Evolutionary conservation across 2,797 vertebrate genomes (phyloP), one percentile per base, ranked within the genome.

Genomic region (Tenualosa thibaudeaui): DNA sequence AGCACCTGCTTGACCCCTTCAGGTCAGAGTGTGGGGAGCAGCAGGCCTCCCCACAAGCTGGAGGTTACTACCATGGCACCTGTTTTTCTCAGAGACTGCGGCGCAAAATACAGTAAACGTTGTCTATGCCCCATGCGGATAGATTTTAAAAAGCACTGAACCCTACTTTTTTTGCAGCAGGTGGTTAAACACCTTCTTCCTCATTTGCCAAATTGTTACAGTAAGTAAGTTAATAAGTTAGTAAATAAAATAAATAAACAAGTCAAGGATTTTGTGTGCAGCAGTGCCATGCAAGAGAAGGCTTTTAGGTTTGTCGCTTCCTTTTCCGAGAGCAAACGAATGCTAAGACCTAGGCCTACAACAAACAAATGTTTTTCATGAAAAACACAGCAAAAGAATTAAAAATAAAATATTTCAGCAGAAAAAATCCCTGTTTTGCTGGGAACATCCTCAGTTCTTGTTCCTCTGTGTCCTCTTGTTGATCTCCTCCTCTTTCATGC

Each of bases 401-500:
- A 37, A 24, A 75, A 31, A n/a, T 54, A 53, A 43, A 75, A 15
- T 19, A 19, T 78, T 43, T 43, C 0, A 5, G 19, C 13, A 2
- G 53, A 51, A 81, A 51, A 81, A 71, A 82, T 71, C 22, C 17
- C 46, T 56, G 50, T 5, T 84, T 31, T 40, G 60, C 22, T 1
- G 81, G 15, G 49, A 81, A 31, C 26, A 53, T 85, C 84, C 84
- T 85, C 46, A 40, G 50, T 51, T 71, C 3, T 82, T 82, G 53
- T 50, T 84, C 68, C 3, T 37, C 53, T 15, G 17, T n/a, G 22
- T 92, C 92, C 92, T 91, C 90, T 93, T 88, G 91, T 85, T 86
- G 90, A 91, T 89, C 91, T 91, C 91, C 91, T 93, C 82, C 62
- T 62, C 58, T 9, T 24, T 24, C 58, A 2, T 8, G 7, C 6